Evolutionary conservation across 2,888 invertebrate genomes (phyloP).

Genomic region (Drosophila multiciliata): DNA sequence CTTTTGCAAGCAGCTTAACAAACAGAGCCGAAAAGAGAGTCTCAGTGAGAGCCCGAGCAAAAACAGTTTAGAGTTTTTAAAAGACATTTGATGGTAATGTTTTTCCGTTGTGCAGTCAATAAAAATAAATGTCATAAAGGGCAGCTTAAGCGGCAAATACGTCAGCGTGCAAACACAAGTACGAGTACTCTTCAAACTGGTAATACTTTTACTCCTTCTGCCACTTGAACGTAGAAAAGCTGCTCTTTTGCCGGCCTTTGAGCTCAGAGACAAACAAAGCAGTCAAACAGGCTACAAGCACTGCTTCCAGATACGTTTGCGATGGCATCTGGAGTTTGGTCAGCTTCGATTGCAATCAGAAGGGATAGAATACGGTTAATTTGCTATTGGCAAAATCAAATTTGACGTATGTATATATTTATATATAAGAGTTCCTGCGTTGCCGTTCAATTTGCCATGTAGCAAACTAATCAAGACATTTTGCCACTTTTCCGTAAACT

Average conservation of each 20-base stretch:
- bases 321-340: constrained; percentile 40
- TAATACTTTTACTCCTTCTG: neutral
- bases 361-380: neutral
- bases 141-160: constrained; percentile 69
- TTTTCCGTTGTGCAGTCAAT: constrained; percentile 64
- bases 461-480: constrained; percentile 58
- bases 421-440: neutral
- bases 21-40: constrained; percentile 3
- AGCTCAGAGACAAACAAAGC: constrained; percentile 50
- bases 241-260: constrained; percentile 35
- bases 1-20: constrained; percentile 64
- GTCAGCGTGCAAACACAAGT: constrained; percentile 44
- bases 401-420: neutral
- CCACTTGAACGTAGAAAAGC: constrained; percentile 3
- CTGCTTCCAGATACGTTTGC: constrained; percentile 6
- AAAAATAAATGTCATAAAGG: constrained; percentile 78
- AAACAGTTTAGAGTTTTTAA: constrained; percentile 55
- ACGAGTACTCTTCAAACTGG: constrained; percentile 7
- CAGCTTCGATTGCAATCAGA: constrained; percentile 12
- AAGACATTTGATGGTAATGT: constrained; percentile 48
- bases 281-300: constrained; percentile 18
- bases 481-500: constrained; percentile 57
- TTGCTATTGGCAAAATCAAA: neutral
- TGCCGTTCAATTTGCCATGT: constrained; percentile 34
- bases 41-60: constrained; percentile 19